Conservation (phyloP, 2,113 vertebrate genomes). For the Gambusia affinis region DNA sequence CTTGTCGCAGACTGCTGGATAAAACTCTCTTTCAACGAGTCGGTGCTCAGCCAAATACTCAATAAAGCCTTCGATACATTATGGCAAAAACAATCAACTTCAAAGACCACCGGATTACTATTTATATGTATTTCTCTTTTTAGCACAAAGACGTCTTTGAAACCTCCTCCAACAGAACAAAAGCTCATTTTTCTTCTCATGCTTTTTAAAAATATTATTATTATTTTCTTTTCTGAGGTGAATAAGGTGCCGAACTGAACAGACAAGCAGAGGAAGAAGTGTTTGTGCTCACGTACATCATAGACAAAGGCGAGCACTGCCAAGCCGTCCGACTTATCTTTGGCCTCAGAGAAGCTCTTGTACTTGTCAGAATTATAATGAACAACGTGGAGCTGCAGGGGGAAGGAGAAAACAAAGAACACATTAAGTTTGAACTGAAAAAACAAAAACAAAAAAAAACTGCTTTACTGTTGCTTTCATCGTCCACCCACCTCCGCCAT, state of each 20-base stretch:
- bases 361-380: slow-evolving; percentile 91
- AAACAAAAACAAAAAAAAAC: neutral
- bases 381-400: slow-evolving; percentile 88
- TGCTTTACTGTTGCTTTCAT: neutral
- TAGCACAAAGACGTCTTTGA: slow-evolving; percentile 9
- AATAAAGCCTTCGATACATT: slow-evolving; percentile 37
- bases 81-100: slow-evolving; percentile 25
- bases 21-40: slow-evolving; percentile 21
- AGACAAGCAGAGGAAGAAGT: slow-evolving; percentile 23
- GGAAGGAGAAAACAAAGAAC: slow-evolving; percentile 26
- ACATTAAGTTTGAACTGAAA: slow-evolving; percentile 8
- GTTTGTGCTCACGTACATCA: slow-evolving; percentile 71
- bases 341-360: slow-evolving; percentile 82
- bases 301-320: slow-evolving; percentile 89
- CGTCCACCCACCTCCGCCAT: slow-evolving; percentile 89
- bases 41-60: slow-evolving; percentile 11
- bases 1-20: slow-evolving; percentile 38
- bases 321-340: slow-evolving; percentile 82
- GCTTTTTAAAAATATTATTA: neutral
- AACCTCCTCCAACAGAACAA: slow-evolving; percentile 3
- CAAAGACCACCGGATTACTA: slow-evolving; percentile 15
- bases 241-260: neutral
- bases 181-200: slow-evolving; percentile 1
- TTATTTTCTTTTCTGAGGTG: neutral
- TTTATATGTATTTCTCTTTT: neutral